These are phyloP conservation scores for Paragorgia papillata DNA, from an alignment of 92 coral and sea anemone genomes.

Conservation along the genomic window DNA sequence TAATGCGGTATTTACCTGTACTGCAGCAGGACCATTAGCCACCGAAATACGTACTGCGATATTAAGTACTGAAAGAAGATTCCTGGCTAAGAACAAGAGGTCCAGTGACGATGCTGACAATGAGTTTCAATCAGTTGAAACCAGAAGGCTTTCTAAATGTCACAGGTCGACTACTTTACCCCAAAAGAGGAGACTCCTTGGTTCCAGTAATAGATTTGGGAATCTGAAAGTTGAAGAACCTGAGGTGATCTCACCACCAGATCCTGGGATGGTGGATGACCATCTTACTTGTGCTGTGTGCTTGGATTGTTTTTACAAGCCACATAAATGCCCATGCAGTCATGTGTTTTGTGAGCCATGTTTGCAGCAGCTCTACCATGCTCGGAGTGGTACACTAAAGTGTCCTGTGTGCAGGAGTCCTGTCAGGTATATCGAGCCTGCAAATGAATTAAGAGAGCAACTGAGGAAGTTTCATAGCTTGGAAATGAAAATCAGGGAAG, in stretches of 20 bases:
- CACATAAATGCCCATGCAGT: conserved; percentile 74
- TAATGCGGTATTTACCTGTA: neutral
- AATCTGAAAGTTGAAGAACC: conserved; percentile 2
- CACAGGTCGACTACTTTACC: neutral
- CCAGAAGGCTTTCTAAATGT: neutral
- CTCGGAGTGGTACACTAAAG: conserved; percentile 51
- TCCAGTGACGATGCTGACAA: neutral
- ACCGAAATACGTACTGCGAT: no score
- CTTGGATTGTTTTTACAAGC: conserved; percentile 81
- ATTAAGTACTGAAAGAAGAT: no score
- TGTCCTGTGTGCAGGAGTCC: conserved; percentile 86
- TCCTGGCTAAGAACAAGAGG: neutral
- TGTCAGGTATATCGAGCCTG: conserved; percentile 65
- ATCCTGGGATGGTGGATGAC: conserved; percentile 45
- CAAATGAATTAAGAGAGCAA: conserved; percentile 69
- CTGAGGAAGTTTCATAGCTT: conserved; percentile 41
- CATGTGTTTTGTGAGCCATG: conserved; percentile 97
- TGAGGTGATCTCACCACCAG: neutral
- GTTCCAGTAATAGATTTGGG: neutral
- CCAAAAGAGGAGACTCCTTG: neutral
- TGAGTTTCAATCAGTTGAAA: neutral
- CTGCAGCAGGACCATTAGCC: neutral
- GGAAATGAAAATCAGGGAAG: neutral
- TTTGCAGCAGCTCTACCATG: conserved; percentile 76
- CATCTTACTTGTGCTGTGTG: conserved; percentile 80